Evolutionary conservation across 2,113 vertebrate genomes (phyloP).

Genomic region (Oncorhynchus tshawytscha): DNA sequence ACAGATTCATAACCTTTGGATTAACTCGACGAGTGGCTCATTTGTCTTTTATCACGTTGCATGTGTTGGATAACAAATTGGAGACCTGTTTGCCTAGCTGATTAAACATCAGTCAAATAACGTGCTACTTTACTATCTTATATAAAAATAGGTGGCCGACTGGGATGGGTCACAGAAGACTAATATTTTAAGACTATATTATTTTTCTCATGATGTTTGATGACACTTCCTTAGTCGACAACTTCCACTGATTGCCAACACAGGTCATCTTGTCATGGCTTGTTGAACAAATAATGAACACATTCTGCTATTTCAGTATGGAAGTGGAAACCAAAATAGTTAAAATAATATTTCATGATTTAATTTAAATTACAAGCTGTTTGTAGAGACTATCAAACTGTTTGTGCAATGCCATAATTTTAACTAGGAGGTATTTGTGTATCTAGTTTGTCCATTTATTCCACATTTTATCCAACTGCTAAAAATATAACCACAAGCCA

Average conservation of each 20-base stretch:
- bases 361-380: no score
- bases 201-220: no score
- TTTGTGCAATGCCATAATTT: neutral
- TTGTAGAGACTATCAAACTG: neutral
- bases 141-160: neutral
- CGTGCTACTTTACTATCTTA: no score
- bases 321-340: neutral
- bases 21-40: neutral
- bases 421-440: neutral
- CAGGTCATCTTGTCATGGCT: neutral
- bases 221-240: neutral
- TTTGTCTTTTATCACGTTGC: constrained; percentile 4
- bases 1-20: neutral
- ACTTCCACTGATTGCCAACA: neutral
- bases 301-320: neutral
- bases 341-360: neutral
- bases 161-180: neutral
- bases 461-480: neutral
- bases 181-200: neutral
- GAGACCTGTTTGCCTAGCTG: neutral
- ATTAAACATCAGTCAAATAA: neutral
- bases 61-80: neutral
- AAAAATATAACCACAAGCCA: neutral
- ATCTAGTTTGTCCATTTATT: neutral
- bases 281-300: neutral